Conservation (phyloP, 2,888 invertebrate species). For the Sisyra terminalis region DNA sequence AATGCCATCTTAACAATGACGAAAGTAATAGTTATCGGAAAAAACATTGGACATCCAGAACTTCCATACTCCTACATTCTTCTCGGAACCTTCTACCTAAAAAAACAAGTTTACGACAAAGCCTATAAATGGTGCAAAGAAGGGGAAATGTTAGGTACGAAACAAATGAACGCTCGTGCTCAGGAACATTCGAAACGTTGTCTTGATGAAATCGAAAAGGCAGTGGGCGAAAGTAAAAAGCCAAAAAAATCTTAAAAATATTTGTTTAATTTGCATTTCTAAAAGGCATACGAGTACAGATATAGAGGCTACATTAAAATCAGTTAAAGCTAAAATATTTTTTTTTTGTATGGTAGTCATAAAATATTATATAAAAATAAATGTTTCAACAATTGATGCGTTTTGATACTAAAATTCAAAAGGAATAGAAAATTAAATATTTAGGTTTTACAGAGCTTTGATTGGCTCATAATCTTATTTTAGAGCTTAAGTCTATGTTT, state of each 20-base stretch:
- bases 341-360: too few relatives aligned
- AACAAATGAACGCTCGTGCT: constrained; percentile 10
- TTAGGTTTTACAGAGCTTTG: too few relatives aligned
- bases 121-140: constrained; percentile 24
- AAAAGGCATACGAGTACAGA: neutral
- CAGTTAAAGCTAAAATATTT: too few relatives aligned
- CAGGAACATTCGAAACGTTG: constrained; percentile 1
- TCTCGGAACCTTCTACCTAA: constrained; percentile 24
- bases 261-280: neutral
- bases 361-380: too few relatives aligned
- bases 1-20: constrained; percentile 25
- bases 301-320: neutral
- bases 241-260: neutral
- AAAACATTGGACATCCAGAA: constrained; percentile 27
- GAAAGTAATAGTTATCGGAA: constrained; percentile 27
- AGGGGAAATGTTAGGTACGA: constrained; percentile 20
- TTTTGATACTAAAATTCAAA: too few relatives aligned
- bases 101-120: constrained; percentile 21
- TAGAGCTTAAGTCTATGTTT: too few relatives aligned
- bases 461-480: too few relatives aligned
- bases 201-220: constrained; percentile 5
- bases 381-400: too few relatives aligned
- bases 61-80: constrained; percentile 26
- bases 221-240: neutral
- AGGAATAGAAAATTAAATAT: too few relatives aligned